Evolutionary conservation across 1,140 invertebrate genomes (phyloP).

Genomic region (Idris sp.): DNA sequence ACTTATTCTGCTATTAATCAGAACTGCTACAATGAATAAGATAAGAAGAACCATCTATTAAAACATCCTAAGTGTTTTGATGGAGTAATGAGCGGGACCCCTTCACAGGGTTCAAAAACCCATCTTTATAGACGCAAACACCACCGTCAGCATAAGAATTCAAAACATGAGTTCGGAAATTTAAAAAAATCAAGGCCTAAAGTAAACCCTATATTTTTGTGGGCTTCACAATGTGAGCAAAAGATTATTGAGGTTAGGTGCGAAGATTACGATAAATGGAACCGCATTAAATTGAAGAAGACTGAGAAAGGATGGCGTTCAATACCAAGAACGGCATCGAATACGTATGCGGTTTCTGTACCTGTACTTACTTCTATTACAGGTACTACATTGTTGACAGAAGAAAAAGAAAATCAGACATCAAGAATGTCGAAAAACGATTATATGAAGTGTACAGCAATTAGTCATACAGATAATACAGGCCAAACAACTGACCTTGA

Average conservation of each 20-base stretch:
- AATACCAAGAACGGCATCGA: conserved; percentile 85
- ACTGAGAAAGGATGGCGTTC: conserved; percentile 88
- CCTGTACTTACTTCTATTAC: conserved; percentile 44
- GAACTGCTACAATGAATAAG: conserved; percentile 1
- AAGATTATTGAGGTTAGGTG: conserved; percentile 88
- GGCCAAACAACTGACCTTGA: conserved; percentile 40
- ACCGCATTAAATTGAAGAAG: conserved; percentile 88
- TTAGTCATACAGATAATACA: conserved; percentile 28
- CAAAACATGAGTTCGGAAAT: conserved; percentile 40
- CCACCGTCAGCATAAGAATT: conserved; percentile 31
- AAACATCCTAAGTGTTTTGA: conserved; percentile 71
- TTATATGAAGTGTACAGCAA: conserved; percentile 38
- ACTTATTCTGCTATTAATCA: neutral
- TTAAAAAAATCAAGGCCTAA: conserved; percentile 77
- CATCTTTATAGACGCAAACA: conserved; percentile 74
- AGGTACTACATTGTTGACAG: conserved; percentile 43
- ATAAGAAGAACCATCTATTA: conserved; percentile 31
- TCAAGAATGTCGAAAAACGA: conserved; percentile 40
- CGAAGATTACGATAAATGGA: conserved; percentile 90
- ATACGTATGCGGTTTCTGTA: conserved; percentile 75
- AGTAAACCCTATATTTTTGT: conserved; percentile 88
- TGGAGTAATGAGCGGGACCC: conserved; percentile 78
- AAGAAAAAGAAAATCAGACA: conserved; percentile 63
- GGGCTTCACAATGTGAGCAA: conserved; percentile 87
- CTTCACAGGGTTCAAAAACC: conserved; percentile 76